Evolutionary conservation across 2,888 invertebrate species (phyloP), one percentile per base, ranked within the genome.

Genomic region (Saturnia pavonia): DNA sequence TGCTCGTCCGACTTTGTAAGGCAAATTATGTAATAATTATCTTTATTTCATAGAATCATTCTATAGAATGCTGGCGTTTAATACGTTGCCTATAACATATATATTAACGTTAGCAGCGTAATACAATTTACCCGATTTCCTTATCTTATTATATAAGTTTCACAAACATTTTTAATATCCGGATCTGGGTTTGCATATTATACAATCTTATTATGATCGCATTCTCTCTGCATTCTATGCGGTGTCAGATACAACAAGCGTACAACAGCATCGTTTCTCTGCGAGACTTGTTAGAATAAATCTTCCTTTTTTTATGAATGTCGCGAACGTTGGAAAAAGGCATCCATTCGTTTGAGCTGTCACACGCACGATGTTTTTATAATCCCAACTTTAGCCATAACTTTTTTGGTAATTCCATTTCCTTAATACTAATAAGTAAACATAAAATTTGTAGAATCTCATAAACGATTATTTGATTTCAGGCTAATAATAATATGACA

Each of bases 81-180:
- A n/a, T n/a, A n/a, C n/a, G n/a, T n/a, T n/a, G n/a, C n/a, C n/a
- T n/a, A n/a, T n/a, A 22, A 1, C 6, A 57, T 57, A 57, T 25
- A 57, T 57, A 57, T 57, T 1, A 57, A 57, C 25, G 22, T 57
- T 57, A 57, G 25, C 57, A 25, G 16, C 57, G 12, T 25, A 57
- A 57, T 57, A 57, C 1, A 22, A 57, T 12, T 57, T 25, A 14
- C 48, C 48, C 14, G 48, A 51, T 51, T 51, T 51, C 9, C 19
- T 22, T 9, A n/a, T 0, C 11, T 22, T 54, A n/a, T n/a, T n/a
- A 40, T n/a, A 8, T 40, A 40, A 65, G 6, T 63, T 43, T 42
- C 25, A 8, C 22, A 51, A 34, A 54, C 76, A 69, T 75, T 73
- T 78, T 77, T 77, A 78, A 79, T 79, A 78, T 79, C 78, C 75